These are phyloP conservation scores for Agrochola circellaris DNA, from an alignment of 2,888 invertebrate species.

Conservation along the genomic window DNA sequence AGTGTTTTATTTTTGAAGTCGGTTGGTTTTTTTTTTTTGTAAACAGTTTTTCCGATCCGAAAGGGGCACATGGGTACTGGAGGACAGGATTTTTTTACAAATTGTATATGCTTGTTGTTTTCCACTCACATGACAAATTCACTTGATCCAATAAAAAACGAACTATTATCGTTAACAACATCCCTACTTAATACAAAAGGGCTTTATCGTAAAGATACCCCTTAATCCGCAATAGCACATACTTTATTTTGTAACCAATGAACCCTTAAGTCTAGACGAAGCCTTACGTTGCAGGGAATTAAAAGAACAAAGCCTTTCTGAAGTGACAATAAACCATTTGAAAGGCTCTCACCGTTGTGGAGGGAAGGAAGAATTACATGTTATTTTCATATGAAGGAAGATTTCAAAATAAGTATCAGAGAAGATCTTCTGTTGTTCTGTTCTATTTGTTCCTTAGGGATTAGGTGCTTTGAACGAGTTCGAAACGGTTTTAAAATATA, in stretches of 20 bases:
- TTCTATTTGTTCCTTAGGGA: constrained; percentile 25
- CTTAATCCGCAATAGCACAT: constrained; percentile 59
- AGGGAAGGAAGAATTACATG: constrained; percentile 40
- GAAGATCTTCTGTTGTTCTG: constrained; percentile 19
- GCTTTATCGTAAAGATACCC: constrained; percentile 53
- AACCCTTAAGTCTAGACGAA: constrained; percentile 83
- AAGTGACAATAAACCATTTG: constrained; percentile 71
- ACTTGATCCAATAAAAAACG: constrained; percentile 32
- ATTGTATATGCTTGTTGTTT: background rate
- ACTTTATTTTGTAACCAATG: constrained; percentile 68
- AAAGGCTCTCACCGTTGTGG: constrained; percentile 49
- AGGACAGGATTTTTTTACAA: too few species aligned
- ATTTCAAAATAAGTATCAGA: constrained; percentile 2
- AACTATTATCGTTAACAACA: constrained; percentile 9
- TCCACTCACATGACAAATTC: background rate
- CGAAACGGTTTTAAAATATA: constrained; percentile 14
- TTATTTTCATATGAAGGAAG: constrained; percentile 41
- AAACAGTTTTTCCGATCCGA: too few species aligned
- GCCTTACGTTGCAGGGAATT: constrained; percentile 77
- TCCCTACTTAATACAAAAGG: constrained; percentile 39
- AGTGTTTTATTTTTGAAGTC: too few species aligned
- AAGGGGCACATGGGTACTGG: too few species aligned
- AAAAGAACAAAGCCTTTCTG: constrained; percentile 72
- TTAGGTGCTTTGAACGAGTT: constrained; percentile 19
- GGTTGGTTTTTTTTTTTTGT: too few species aligned